phyloP scores from a whole-genome alignment of 2,888 invertebrate genomes.

The Clostera curtula region DNA sequence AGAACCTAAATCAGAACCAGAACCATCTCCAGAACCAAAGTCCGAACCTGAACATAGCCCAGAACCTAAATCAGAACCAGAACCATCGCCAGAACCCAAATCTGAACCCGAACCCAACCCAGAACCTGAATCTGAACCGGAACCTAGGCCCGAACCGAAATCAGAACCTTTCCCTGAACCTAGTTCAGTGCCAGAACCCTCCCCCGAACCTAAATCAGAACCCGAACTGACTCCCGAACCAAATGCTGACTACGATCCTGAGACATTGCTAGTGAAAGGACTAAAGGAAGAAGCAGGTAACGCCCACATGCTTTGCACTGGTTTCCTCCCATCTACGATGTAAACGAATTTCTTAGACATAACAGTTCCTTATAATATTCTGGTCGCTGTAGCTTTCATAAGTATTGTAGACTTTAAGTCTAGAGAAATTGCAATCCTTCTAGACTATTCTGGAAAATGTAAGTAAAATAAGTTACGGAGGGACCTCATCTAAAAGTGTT shows the following conservation, averaged over 20 bases:
- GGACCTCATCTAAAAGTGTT: too few relatives aligned
- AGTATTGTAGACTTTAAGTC: too few relatives aligned
- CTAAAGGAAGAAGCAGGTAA: constrained; percentile 68
- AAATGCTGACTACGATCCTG: constrained; percentile 57
- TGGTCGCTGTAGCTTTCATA: too few relatives aligned
- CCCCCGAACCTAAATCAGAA: constrained; percentile 62
- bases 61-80: constrained; percentile 47
- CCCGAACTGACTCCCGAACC: constrained; percentile 56
- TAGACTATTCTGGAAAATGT: too few relatives aligned
- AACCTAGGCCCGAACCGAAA: constrained; percentile 32
- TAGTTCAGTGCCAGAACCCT: constrained; percentile 45
- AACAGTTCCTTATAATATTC: too few relatives aligned
- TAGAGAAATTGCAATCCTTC: too few relatives aligned
- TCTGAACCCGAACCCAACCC: constrained; percentile 40
- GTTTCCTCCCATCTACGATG: too few relatives aligned
- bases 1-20: constrained; percentile 26
- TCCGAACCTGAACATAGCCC: constrained; percentile 41
- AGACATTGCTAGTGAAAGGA: constrained; percentile 68
- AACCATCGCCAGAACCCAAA: constrained; percentile 34
- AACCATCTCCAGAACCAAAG: constrained; percentile 33
- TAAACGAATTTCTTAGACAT: too few relatives aligned
- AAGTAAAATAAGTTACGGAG: too few relatives aligned
- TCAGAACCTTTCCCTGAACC: constrained; percentile 41
- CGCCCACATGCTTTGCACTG: constrained; percentile 57
- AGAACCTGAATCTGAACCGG: constrained; percentile 30